Conservation (phyloP, 2,888 invertebrate genomes). For the Phytoseiulus persimilis region DNA sequence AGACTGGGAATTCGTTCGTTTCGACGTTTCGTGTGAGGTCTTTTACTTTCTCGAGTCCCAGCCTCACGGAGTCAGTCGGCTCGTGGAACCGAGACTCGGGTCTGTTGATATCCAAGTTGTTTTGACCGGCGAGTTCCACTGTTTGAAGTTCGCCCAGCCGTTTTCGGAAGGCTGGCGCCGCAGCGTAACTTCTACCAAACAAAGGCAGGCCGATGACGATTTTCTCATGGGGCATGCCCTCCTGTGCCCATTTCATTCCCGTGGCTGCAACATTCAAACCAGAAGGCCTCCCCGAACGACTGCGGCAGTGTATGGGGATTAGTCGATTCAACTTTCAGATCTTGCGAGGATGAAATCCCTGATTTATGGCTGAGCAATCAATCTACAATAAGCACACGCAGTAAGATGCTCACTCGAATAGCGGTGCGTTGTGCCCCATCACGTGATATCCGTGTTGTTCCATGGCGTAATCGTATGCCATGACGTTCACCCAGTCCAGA, state of each 20-base stretch:
- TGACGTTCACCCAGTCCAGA: constrained; percentile 20
- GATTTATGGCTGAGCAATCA: neutral
- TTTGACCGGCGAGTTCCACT: neutral
- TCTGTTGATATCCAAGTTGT: too few relatives aligned
- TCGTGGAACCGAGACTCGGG: too few relatives aligned
- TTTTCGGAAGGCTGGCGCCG: neutral
- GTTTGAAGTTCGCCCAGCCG: neutral
- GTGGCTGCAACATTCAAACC: neutral
- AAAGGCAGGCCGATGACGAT: constrained; percentile 11
- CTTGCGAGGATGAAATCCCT: neutral
- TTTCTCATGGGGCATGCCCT: constrained; percentile 24
- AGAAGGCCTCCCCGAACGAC: neutral
- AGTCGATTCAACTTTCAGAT: neutral
- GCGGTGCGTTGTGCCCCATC: neutral
- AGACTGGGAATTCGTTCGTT: too few relatives aligned
- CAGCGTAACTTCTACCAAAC: constrained; percentile 20
- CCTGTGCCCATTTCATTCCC: neutral
- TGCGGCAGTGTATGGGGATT: neutral
- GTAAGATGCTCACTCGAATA: constrained; percentile 6
- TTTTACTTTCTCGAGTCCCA: too few relatives aligned
- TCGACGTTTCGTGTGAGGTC: too few relatives aligned
- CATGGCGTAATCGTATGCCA: neutral
- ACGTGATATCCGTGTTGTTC: neutral
- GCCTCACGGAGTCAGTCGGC: too few relatives aligned
- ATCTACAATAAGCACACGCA: neutral